A percentile compares a stretch with the other conserved stretches of the same genome.
phyloP scores from a whole-genome alignment of 1,140 invertebrate species.

The Caenorhabditis briggsae region DNA sequence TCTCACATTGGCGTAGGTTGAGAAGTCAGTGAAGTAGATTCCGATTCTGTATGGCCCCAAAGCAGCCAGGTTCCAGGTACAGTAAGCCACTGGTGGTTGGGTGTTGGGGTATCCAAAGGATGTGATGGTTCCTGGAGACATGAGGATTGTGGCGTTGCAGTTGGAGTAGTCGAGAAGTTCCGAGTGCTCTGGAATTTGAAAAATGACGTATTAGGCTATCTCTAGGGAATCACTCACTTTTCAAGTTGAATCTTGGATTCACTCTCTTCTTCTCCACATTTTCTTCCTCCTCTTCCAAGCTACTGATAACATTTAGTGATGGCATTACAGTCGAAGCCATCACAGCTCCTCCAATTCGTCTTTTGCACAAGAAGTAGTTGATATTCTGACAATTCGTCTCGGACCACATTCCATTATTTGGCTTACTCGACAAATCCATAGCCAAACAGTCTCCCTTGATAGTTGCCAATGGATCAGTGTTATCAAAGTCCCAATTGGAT shows the following conservation, averaged over 20 bases:
- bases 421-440: background rate
- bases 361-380: background rate
- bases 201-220: background rate
- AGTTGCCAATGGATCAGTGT: background rate
- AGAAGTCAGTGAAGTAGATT: conserved; percentile 15
- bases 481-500: background rate
- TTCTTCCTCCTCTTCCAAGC: background rate
- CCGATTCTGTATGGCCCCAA: conserved; percentile 2
- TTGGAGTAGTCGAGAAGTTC: conserved; percentile 15
- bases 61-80: background rate
- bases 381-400: background rate
- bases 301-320: background rate
- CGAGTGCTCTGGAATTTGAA: background rate
- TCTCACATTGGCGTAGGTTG: background rate
- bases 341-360: background rate
- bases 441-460: background rate
- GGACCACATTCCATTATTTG: background rate
- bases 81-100: background rate
- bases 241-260: background rate
- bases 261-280: background rate
- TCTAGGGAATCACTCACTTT: background rate
- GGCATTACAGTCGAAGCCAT: background rate
- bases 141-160: conserved; percentile 3
- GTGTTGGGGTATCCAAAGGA: background rate
- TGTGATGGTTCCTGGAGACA: conserved; percentile 15